Conservation (phyloP, 2,797 vertebrate genomes). For the Paratrypauchen microcephalus region DNA sequence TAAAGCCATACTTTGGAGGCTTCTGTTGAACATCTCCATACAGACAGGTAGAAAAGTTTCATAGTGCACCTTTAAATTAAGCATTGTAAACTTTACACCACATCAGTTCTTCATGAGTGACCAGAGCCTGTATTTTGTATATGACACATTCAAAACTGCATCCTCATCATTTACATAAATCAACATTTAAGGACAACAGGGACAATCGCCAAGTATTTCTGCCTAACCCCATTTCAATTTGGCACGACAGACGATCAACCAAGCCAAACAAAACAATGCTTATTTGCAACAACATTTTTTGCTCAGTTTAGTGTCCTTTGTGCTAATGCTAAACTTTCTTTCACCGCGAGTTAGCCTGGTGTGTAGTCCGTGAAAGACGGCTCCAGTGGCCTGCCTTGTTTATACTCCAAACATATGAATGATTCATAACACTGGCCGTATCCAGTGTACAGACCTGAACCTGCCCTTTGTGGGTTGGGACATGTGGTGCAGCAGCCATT, state of each 20-base stretch:
- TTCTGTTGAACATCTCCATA: too few relatives aligned
- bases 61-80: background rate
- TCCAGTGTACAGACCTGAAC: background rate
- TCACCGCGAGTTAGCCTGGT: background rate
- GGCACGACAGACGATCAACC: background rate
- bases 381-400: constrained; percentile 15
- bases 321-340: background rate
- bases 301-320: background rate
- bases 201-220: background rate
- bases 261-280: background rate
- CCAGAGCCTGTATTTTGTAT: too few relatives aligned
- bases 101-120: too few relatives aligned
- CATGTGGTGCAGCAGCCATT: background rate
- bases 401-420: constrained; percentile 26
- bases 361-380: constrained; percentile 25
- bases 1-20: background rate
- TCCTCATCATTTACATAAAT: background rate
- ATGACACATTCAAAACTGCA: background rate
- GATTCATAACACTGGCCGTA: background rate
- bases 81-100: background rate
- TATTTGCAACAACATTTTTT: background rate
- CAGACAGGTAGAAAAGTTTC: background rate
- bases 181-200: background rate
- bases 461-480: background rate
- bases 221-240: background rate